Base-by-base conservation (phyloP, 2,113 vertebrate genomes). In the Callospermophilus lateralis region DNA sequence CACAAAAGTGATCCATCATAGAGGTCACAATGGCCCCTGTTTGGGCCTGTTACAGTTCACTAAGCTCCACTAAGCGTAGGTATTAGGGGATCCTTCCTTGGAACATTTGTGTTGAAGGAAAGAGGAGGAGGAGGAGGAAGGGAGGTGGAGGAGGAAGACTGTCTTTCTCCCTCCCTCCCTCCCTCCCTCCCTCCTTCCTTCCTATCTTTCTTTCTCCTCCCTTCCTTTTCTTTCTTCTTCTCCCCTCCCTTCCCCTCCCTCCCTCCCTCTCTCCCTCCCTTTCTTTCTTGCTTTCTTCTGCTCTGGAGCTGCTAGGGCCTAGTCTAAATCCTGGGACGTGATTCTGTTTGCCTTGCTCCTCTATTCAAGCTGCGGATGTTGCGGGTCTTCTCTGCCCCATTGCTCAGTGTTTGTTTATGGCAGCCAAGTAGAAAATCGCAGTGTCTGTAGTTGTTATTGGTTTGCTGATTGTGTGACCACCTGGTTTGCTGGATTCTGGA, bases 261-360 rank as follows among this genome's bases (percentile, higher is more conserved):
- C 55, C 20, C 6, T 58, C 19, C 20, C 55, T 58, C 19, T 58
- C 55, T 58, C 19, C 6, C 20, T 58, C 55, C 67, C 34, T 74
- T 28, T 26, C n/a, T 95, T 22, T 39, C 19, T 68, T 39, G 30
- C 58, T 65, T 61, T 58, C 28, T 61, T 26, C 1, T 78, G 94
- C 97, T 73, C 96, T 98, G 97, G 98, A 96, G 97, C 97, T 98
- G 98, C 97, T 98, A 98, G 98, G 98, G 98, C 97, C 97, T 95
- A n/a, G 80, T 97, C 84, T 96, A 97, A 98, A 96, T 96, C 98
- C 98, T 77, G 79, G 95, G 94, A 76, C 96, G 88, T 90, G 83
- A 68, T 97, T 93, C 93, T 97, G 90, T 98, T 98, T 98, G 92
- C 97, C 97, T 97, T 97, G 55, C 85, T 91, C 95, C 96, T 74